Base-by-base conservation (phyloP, 2,797 vertebrate genomes). In the Meriones psammophilus region DNA sequence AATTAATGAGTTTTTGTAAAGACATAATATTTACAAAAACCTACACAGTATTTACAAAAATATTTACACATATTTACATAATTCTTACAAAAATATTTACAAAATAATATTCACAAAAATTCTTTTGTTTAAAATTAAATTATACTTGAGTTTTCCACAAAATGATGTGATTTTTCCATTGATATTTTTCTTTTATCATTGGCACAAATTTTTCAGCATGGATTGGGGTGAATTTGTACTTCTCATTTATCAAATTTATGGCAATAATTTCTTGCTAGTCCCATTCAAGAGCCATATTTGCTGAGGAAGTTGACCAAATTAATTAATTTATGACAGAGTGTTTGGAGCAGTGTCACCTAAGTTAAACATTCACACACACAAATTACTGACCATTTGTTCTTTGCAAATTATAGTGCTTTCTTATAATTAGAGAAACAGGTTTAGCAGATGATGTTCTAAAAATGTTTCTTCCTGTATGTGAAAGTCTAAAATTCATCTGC, bases 41-140 rank as follows among this genome's bases (percentile, higher is more conserved):
- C 42, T 42, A 42, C 42, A 42, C 42, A 42, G 6, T 42, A 42
- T 42, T 42, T 42, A 42, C 42, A 42, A 42, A 42, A 42, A 42
- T 42, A 42, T 42, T 42, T 42, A 42, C 42, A 42, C 42, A 42
- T 42, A 42, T 42, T 42, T 42, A 42, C 42, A 42, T 42, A 42
- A 42, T 42, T 42, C 42, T 42, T 42, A 42, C 5, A 42, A 42
- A 42, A 96, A 97, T 97, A 97, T 98, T 98, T 98, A 87, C 39
- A 97, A 95, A 96, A 97, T 97, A 97, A 90, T 96, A 96, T 92
- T 98, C 98, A 97, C 95, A 97, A 98, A 98, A 93, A 97, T 88
- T 18, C 3, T 20, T 94, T 91, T 85, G n/a, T 92, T 94, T 92
- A n/a, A 92, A 97, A 97, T 97, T 98, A 97, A 87, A 97, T 73